phyloP scores from a whole-genome alignment of 2,888 invertebrate species.

The Microctonus hyperodae region DNA sequence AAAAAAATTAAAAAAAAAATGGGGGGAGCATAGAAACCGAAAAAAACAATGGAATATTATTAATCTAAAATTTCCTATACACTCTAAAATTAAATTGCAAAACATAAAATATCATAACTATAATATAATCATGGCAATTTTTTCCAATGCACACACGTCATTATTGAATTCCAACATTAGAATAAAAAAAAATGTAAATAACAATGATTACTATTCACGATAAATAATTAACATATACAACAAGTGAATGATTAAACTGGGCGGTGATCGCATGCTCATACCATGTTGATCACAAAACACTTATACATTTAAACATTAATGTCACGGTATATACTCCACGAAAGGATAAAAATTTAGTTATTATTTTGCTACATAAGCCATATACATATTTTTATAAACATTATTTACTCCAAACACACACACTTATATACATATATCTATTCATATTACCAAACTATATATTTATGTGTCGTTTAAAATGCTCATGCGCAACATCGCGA shows the following conservation, averaged over 20 bases:
- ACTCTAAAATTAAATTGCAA: too few relatives aligned
- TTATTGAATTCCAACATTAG: too few relatives aligned
- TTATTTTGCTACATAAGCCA: slow-evolving; percentile 1
- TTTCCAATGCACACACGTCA: too few relatives aligned
- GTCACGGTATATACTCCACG: slow-evolving; percentile 1
- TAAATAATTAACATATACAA: neutral
- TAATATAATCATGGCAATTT: too few relatives aligned
- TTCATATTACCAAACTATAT: too few relatives aligned
- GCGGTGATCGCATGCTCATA: slow-evolving; percentile 1
- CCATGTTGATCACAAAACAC: neutral
- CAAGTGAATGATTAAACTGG: neutral
- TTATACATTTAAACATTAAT: neutral
- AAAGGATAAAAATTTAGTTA: slow-evolving; percentile 15
- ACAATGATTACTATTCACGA: neutral
- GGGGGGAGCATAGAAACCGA: neutral
- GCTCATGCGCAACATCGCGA: slow-evolving; percentile 7
- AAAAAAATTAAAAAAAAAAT: slow-evolving; percentile 23
- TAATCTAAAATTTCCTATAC: too few relatives aligned
- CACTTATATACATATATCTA: too few relatives aligned
- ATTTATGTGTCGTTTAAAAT: neutral
- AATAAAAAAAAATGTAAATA: neutral
- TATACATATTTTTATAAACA: neutral
- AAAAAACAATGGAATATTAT: neutral
- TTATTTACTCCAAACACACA: too few relatives aligned
- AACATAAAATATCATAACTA: too few relatives aligned